Percentiles rank a stretch among this genome's conserved stretches.
Evolutionary conservation across 2,113 vertebrate species (phyloP).

Genomic region (Capreolus pygargus): DNA sequence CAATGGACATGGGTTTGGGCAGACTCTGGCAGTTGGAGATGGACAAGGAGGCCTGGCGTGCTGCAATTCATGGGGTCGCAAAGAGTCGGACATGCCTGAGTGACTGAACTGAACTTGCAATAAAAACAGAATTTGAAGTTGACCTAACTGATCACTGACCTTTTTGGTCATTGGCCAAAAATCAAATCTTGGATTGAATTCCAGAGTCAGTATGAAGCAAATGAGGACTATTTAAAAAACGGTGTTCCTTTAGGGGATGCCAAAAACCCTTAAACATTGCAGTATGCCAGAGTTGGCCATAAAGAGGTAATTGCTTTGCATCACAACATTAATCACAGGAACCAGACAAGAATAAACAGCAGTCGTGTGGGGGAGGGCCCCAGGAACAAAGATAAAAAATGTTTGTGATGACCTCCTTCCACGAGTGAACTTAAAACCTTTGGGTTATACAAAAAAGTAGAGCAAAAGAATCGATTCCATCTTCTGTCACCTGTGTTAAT

Average conservation of each 20-base stretch:
- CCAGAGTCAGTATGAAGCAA: slow-evolving; percentile 53
- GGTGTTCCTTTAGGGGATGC: not conserved
- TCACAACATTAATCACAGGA: not conserved
- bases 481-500: not conserved
- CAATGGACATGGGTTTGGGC: too few relatives aligned
- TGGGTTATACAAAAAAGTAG: not conserved
- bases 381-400: not conserved
- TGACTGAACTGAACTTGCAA: too few relatives aligned
- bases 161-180: slow-evolving; percentile 26
- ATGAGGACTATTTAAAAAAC: slow-evolving; percentile 40
- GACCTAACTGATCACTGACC: not conserved
- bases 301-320: slow-evolving; percentile 8
- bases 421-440: not conserved
- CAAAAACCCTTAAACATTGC: slow-evolving; percentile 8
- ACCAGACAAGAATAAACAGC: not conserved
- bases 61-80: too few relatives aligned
- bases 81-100: too few relatives aligned
- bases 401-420: not conserved
- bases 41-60: too few relatives aligned
- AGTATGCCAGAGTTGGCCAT: not conserved
- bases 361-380: not conserved
- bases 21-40: too few relatives aligned
- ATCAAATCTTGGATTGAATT: slow-evolving; percentile 8
- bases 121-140: not conserved
- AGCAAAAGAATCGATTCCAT: not conserved